phyloP scores from a whole-genome alignment of 2,888 invertebrate genomes.

The Lutraria lutraria region DNA sequence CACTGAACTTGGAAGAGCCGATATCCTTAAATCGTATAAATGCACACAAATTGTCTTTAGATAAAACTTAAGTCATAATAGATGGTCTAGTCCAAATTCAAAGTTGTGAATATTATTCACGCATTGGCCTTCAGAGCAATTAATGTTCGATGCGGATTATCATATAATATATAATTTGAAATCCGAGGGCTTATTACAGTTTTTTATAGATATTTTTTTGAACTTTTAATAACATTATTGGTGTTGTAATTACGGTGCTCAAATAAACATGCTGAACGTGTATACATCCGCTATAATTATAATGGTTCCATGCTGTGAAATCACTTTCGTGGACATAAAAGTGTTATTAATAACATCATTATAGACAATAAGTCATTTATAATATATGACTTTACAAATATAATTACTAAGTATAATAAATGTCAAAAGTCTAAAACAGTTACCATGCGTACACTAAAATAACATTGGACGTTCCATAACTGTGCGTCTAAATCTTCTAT shows the following conservation, averaged over 20 bases:
- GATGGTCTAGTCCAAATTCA: not conserved
- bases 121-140: not conserved
- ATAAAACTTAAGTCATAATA: no score
- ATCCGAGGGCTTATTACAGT: not conserved
- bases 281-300: not conserved
- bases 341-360: not conserved
- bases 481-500: not conserved
- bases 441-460: not conserved
- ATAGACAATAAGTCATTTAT: not conserved
- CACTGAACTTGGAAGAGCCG: no score
- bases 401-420: not conserved
- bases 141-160: not conserved
- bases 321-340: not conserved
- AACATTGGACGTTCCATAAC: not conserved
- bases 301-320: not conserved
- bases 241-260: not conserved
- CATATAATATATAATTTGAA: not conserved
- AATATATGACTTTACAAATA: not conserved
- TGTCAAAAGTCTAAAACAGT: conserved; percentile 3
- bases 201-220: not conserved
- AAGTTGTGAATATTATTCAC: not conserved
- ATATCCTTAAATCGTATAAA: no score
- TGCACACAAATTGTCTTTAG: no score
- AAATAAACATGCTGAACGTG: not conserved
- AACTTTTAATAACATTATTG: not conserved